Conservation (phyloP, 2,888 invertebrate genomes). For the Heteromurus nitidus region DNA sequence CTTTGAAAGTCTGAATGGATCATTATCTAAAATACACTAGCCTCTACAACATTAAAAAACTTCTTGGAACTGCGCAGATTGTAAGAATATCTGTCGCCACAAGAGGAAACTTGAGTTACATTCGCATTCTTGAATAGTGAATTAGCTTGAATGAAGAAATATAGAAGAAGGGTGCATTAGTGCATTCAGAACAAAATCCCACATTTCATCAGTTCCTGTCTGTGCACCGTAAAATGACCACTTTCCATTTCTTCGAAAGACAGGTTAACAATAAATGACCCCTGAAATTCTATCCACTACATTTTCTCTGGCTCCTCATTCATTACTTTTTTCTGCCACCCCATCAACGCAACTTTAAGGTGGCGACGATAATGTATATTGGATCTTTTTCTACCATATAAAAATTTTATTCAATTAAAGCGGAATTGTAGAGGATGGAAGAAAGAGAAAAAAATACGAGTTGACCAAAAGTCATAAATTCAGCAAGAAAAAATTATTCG, state of each 20-base stretch:
- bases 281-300: constrained; percentile 26
- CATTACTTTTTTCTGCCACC: constrained; percentile 34
- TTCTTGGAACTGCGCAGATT: constrained; percentile 2
- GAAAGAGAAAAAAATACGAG: neutral
- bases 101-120: too few relatives aligned
- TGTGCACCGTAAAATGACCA: constrained; percentile 38
- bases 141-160: too few relatives aligned
- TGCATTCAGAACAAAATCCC: too few relatives aligned
- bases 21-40: constrained; percentile 10
- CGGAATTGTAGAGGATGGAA: neutral
- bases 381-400: neutral
- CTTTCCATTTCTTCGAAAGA: constrained; percentile 23
- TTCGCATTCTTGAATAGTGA: too few relatives aligned
- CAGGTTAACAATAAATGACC: constrained; percentile 46
- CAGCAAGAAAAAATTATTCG: constrained; percentile 51
- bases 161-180: too few relatives aligned
- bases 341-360: neutral
- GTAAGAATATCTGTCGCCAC: too few relatives aligned
- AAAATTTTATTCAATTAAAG: constrained; percentile 18
- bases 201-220: too few relatives aligned
- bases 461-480: constrained; percentile 65
- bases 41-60: neutral
- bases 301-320: constrained; percentile 6
- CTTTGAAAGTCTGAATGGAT: neutral
- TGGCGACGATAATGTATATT: neutral